Evolutionary conservation across 2,888 invertebrate genomes (phyloP), one percentile per base, ranked within the genome.

Genomic region (Bhutanitis thaidina): DNA sequence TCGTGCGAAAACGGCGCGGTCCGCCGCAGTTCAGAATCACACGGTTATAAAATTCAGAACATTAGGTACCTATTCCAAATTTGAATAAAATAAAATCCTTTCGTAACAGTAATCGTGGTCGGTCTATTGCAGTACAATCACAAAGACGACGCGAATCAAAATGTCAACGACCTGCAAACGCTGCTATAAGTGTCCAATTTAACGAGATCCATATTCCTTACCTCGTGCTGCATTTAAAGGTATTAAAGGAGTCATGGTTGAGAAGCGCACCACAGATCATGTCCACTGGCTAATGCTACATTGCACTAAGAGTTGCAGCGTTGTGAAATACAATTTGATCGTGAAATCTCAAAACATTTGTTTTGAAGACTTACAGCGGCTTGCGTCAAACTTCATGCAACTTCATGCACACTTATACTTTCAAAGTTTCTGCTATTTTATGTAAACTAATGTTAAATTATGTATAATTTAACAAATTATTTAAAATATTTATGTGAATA

Each of bases 141-240:
- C 37, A 32, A 35, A 49, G 43, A 43, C 43, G 36, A 13, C 10
- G 36, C 49, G 25, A 37, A 43, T 40, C 41, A 30, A 30, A 49
- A 49, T 49, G 49, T 49, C 37, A 37, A 49, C 37, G 49, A 43
- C 41, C 49, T 37, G 30, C 36, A 37, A 49, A 37, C 49, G 49
- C 32, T 43, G 39, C 38, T 5, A 35, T 27, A 35, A 43, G 10
- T n/a, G 37, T 14, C 49, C 37, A 37, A 37, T 43, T n/a, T 43
- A 37, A 43, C 14, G 25, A 37, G 43, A 49, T 2, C 43, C 32
- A 14, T 25, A 41, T 37, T 30, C 43, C 43, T 5, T 43, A 36
- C 30, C 20, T 35, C 36, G 16, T 1, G 8, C 13, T 32, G 20
- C n/a, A 15, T 36, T 36, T 36, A 36, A 14, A 14, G 3, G 16